Base-by-base conservation (phyloP, 2,888 invertebrate genomes). In the Aleiodes leptofemur region DNA sequence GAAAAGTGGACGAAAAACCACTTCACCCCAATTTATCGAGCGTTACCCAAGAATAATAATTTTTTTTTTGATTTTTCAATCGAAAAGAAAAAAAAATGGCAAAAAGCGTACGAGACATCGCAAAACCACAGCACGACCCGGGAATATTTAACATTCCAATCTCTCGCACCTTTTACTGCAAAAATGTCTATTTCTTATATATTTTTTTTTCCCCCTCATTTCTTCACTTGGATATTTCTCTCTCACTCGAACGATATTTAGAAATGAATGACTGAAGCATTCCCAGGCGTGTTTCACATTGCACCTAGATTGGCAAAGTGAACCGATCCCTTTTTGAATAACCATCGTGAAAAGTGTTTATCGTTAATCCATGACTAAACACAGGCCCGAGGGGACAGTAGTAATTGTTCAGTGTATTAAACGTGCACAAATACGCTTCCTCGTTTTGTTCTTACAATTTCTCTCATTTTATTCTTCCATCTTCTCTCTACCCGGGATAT, bases 61-160 rank as follows among this genome's bases (percentile, higher is more conserved):
- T 48, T n/a, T 11, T 3, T 16, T 48, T 23, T 64, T 48, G 23
- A 2, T 23, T 23, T 43, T 23, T n/a, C 31, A 14, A 38, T 38
- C 2, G 23, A 43, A 64, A 64, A 23, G n/a, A 0, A 3, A 2
- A 8, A 43, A 48, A 16, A 64, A 48, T 14, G 9, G 9, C 43
- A 11, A 9, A 43, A 23, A 72, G 16, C 8, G 43, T 43, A n/a
- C n/a, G n/a, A 23, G 57, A 31, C 64, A 64, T 72, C 51, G 38
- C 34, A 34, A 73, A 70, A 69, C 61, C 61, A 43, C 64, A 74
- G 23, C 43, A 38, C 74, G 51, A 29, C 16, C 38, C 43, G 38
- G 6, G 76, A 48, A 72, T 76, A 74, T 73, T 78, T 76, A 68
- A 61, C 74, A 78, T 78, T 76, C 72, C 78, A 66, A 76, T 74